Conservation (phyloP, 2,888 invertebrate genomes). For the Drosophila picticornis region DNA sequence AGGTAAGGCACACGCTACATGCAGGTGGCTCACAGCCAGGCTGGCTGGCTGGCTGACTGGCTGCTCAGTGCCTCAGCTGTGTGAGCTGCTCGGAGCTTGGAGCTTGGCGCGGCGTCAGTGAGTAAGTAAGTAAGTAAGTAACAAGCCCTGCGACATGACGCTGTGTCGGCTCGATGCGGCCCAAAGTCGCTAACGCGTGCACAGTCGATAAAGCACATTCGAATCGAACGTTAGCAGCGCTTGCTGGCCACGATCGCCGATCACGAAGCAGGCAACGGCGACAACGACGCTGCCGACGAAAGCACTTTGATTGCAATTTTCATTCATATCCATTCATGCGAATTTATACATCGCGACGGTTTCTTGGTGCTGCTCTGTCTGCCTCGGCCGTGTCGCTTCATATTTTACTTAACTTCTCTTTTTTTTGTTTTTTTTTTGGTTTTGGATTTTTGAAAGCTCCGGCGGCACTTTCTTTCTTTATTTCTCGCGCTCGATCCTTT, state of each 20-base stretch:
- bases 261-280: slow-evolving; percentile 12
- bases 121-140: slow-evolving; percentile 20
- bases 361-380: slow-evolving; percentile 33
- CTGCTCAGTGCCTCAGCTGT: slow-evolving; percentile 33
- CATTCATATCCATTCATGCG: slow-evolving; percentile 73
- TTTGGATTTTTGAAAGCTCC: slow-evolving; percentile 46
- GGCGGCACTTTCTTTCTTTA: slow-evolving; percentile 50
- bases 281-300: slow-evolving; percentile 27
- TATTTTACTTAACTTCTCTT: slow-evolving; percentile 8
- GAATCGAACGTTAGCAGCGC: slow-evolving; percentile 75
- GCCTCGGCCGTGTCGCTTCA: slow-evolving; percentile 45
- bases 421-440: neutral
- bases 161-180: slow-evolving; percentile 50
- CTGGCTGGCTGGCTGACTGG: slow-evolving; percentile 30
- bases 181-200: slow-evolving; percentile 63
- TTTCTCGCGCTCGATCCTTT: slow-evolving; percentile 59
- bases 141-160: slow-evolving; percentile 68
- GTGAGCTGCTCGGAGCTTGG: slow-evolving; percentile 29
- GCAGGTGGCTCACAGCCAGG: slow-evolving; percentile 59
- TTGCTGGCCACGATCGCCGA: slow-evolving; percentile 38
- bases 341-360: slow-evolving; percentile 30
- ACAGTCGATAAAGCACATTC: slow-evolving; percentile 81
- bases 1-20: slow-evolving; percentile 50
- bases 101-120: slow-evolving; percentile 34
- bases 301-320: slow-evolving; percentile 67